Evolutionary conservation across 1,140 invertebrate species (phyloP), one percentile per base, ranked within the genome.

Genomic region (Atta texana): DNA sequence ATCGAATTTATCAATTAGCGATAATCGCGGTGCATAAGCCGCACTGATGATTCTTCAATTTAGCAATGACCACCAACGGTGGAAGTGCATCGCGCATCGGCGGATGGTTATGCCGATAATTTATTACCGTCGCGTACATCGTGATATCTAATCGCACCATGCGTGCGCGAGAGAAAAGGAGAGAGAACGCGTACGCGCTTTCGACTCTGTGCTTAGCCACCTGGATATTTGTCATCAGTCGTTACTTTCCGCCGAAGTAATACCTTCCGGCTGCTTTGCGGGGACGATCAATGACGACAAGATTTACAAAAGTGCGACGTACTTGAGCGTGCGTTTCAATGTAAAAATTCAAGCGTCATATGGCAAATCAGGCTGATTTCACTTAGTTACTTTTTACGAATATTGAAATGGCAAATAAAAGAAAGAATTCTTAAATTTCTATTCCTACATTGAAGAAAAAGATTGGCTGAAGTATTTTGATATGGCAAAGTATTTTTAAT

Each of bases 1-100:
- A 78, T 91, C 90, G 90, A 91, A 91, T 91, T 91, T 91, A 91
- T 91, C 90, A 91, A 91, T 91, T 91, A 91, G 81, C 87, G 89
- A 91, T 91, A 91, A 91, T 91, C 89, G 89, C 82, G 61, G 66
- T 51, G 84, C 74, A 49, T 76, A 81, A 87, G 61, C 63, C 63
- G 14, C 69, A 24, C 18, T 76, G 89, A 91, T 91, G 90, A 91
- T 91, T 91, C 90, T 89, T 91, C 90, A 91, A 91, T 91, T 90
- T 91, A 90, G 80, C 90, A 87, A 87, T 80, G 90, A 66, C 89
- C 90, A 89, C 68, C 85, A 85, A 63, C 80, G 75, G 84, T 69
- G 80, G 78, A 78, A 51, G 57, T 10, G 57, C 77, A 21, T 69
- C 63, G n/a, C 44, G 31, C 69, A 57, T 53, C 63, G 89, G 75